Conservation (phyloP, 2,888 invertebrate species). For the Dicycla oo region DNA sequence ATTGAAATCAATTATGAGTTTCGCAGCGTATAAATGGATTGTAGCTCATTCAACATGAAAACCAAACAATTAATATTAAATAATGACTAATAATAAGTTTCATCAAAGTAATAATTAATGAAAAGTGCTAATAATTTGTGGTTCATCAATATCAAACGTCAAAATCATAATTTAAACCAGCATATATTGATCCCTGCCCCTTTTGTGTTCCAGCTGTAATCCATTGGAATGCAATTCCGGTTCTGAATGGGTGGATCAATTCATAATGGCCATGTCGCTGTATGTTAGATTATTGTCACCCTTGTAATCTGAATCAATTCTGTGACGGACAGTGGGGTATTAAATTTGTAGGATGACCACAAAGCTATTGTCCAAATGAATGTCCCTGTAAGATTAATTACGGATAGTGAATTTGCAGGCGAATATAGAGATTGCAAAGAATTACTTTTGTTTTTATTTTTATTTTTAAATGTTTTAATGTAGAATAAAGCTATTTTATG, state of each 20-base stretch:
- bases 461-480: background rate
- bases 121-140: conserved; percentile 40
- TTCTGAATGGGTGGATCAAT: conserved; percentile 55
- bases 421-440: background rate
- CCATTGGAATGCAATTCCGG: conserved; percentile 37
- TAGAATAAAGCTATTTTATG: too few species aligned
- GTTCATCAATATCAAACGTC: conserved; percentile 35
- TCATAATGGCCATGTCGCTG: conserved; percentile 61
- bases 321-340: conserved; percentile 60
- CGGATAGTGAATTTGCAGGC: conserved; percentile 25
- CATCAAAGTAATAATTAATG: conserved; percentile 25
- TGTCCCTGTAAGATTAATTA: conserved; percentile 41
- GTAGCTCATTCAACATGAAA: background rate
- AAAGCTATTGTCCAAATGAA: conserved; percentile 42
- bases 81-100: conserved; percentile 28
- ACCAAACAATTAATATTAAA: conserved; percentile 15
- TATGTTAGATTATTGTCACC: conserved; percentile 65
- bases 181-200: conserved; percentile 38
- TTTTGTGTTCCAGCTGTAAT: conserved; percentile 34
- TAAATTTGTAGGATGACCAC: conserved; percentile 63
- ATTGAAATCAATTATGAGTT: background rate
- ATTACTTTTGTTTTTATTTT: too few species aligned
- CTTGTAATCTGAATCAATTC: conserved; percentile 65
- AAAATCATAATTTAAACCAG: conserved; percentile 48
- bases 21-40: background rate